phyloP scores from a whole-genome alignment of 1,140 invertebrate genomes.

The Antheraea pernyi region DNA sequence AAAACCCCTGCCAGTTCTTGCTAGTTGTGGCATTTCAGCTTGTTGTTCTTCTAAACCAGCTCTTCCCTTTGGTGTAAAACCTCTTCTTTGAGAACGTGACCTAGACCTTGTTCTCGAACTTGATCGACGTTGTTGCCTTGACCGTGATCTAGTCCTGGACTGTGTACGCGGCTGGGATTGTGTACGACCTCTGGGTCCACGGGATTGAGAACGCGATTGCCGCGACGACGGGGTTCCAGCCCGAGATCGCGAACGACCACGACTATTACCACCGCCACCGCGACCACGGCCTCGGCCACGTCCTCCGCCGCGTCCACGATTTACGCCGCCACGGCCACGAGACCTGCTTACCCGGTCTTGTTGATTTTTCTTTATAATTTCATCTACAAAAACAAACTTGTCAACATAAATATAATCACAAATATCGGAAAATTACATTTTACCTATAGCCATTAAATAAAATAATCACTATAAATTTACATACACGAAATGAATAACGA shows the following conservation, averaged over 20 bases:
- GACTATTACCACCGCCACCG: constrained; percentile 34
- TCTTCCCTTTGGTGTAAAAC: constrained; percentile 61
- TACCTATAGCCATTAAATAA: too few relatives aligned
- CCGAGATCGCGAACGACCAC: constrained; percentile 36
- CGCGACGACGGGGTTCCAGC: constrained; percentile 33
- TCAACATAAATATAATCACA: neutral
- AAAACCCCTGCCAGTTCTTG: constrained; percentile 36
- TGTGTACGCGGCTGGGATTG: constrained; percentile 35
- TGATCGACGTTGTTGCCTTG: constrained; percentile 46
- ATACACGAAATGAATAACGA: neutral
- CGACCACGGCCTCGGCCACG: constrained; percentile 36
- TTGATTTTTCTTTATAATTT: constrained; percentile 62
- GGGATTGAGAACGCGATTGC: constrained; percentile 47
- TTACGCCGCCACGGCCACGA: constrained; percentile 55
- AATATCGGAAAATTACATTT: too few relatives aligned
- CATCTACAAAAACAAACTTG: constrained; percentile 46
- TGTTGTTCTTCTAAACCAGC: constrained; percentile 56
- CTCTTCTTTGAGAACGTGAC: constrained; percentile 51
- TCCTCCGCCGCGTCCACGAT: constrained; percentile 46
- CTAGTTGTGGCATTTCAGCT: constrained; percentile 48
- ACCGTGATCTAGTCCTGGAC: constrained; percentile 48
- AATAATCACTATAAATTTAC: too few relatives aligned
- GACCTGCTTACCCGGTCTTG: constrained; percentile 47
- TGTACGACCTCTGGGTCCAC: constrained; percentile 37
- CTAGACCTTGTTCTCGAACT: constrained; percentile 52